phyloP scores from a whole-genome alignment of 2,113 vertebrate genomes.

The Scomber scombrus region DNA sequence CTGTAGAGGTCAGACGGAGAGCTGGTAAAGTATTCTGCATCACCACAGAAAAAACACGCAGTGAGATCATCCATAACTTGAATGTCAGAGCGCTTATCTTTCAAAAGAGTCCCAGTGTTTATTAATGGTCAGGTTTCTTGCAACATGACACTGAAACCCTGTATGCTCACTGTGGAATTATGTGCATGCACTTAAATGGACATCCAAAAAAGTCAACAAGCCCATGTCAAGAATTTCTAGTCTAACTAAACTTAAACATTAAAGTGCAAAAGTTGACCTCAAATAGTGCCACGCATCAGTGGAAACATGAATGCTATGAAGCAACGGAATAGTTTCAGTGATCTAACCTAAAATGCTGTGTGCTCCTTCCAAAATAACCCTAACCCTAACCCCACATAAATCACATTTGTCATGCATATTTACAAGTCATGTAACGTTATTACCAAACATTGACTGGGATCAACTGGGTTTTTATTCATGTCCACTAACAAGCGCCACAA shows the following conservation, averaged over 20 bases:
- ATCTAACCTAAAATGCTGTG: not conserved
- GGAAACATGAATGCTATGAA: slow-evolving; percentile 1
- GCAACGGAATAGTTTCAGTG: slow-evolving; percentile 19
- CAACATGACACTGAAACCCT: not conserved
- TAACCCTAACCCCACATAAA: no score
- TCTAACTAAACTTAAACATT: not conserved
- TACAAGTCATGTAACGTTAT: no score
- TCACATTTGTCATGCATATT: no score
- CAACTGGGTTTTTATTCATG: not conserved
- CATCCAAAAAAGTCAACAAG: not conserved
- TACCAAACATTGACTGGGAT: no score
- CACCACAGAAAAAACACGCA: not conserved
- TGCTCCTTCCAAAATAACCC: slow-evolving; percentile 18
- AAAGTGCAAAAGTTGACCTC: not conserved
- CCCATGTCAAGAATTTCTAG: not conserved
- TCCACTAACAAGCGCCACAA: not conserved
- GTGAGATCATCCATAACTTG: slow-evolving; percentile 17
- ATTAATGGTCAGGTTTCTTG: not conserved
- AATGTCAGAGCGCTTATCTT: not conserved
- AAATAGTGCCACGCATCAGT: not conserved
- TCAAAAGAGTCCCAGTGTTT: not conserved
- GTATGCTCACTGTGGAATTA: not conserved
- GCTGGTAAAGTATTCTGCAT: slow-evolving; percentile 7
- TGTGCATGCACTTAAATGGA: no score
- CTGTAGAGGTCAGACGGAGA: slow-evolving; percentile 29